Conservation (phyloP, 1,140 invertebrate genomes). For the Drosophila chauvacae region DNA sequence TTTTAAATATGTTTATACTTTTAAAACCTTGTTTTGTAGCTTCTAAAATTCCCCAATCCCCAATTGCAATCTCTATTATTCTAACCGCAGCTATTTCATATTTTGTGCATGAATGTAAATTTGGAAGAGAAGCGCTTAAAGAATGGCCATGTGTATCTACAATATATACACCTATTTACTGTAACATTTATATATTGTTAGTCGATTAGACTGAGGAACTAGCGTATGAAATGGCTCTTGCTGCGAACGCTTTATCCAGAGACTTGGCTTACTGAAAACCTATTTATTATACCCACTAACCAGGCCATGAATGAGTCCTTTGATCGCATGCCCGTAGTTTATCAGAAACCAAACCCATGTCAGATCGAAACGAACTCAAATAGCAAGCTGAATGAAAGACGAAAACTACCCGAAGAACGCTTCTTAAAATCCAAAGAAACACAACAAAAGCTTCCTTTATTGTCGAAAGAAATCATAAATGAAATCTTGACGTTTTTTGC, state of each 20-base stretch:
- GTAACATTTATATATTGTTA: conserved; percentile 54
- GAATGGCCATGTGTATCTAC: conserved; percentile 45
- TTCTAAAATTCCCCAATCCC: neutral
- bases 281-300: conserved; percentile 42
- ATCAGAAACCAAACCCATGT: conserved; percentile 12
- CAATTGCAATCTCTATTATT: conserved; percentile 4
- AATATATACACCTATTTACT: conserved; percentile 61
- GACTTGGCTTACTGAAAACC: conserved; percentile 43
- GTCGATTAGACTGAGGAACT: conserved; percentile 58
- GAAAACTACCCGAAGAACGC: conserved; percentile 10
- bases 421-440: conserved; percentile 31
- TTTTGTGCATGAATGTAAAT: conserved; percentile 23
- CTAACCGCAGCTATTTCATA: conserved; percentile 3
- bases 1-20: neutral
- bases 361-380: conserved; percentile 13
- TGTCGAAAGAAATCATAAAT: conserved; percentile 19
- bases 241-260: conserved; percentile 35
- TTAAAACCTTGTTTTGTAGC: neutral
- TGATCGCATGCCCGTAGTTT: conserved; percentile 27
- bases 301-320: conserved; percentile 40
- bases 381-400: conserved; percentile 18
- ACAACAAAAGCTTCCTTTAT: conserved; percentile 7
- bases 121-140: conserved; percentile 28
- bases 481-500: conserved; percentile 36
- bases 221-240: conserved; percentile 36